phyloP scores from a whole-genome alignment of 1,140 invertebrate genomes.

The Asobara japonica region DNA sequence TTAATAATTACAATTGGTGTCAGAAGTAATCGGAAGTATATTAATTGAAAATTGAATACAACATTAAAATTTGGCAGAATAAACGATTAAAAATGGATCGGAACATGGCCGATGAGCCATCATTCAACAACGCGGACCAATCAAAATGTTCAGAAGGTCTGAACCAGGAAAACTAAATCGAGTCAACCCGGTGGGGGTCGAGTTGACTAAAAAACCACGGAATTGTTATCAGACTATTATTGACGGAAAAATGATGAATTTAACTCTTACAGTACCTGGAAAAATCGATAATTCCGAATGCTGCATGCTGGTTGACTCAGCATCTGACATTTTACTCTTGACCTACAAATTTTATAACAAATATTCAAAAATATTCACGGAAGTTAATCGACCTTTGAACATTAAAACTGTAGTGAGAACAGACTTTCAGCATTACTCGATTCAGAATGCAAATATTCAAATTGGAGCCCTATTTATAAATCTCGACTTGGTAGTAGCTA shows the following conservation, averaged over 20 bases:
- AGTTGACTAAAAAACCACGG: neutral
- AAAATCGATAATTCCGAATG: neutral
- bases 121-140: no score
- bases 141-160: no score
- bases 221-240: neutral
- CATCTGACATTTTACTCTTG: neutral
- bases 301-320: neutral
- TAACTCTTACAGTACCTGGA: neutral
- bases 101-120: no score
- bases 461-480: neutral
- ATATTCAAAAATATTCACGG: neutral
- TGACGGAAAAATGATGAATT: neutral
- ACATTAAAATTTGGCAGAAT: no score
- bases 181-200: neutral
- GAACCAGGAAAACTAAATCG: neutral
- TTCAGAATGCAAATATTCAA: neutral
- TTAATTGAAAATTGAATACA: no score
- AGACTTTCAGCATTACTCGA: neutral
- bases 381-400: neutral
- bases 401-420: neutral
- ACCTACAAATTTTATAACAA: neutral
- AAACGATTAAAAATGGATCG: no score
- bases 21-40: no score
- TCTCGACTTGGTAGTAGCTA: neutral
- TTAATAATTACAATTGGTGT: no score